These are phyloP conservation scores for Trachelus stipa DNA, from an alignment of 2,888 invertebrate species.

Conservation along the genomic window DNA sequence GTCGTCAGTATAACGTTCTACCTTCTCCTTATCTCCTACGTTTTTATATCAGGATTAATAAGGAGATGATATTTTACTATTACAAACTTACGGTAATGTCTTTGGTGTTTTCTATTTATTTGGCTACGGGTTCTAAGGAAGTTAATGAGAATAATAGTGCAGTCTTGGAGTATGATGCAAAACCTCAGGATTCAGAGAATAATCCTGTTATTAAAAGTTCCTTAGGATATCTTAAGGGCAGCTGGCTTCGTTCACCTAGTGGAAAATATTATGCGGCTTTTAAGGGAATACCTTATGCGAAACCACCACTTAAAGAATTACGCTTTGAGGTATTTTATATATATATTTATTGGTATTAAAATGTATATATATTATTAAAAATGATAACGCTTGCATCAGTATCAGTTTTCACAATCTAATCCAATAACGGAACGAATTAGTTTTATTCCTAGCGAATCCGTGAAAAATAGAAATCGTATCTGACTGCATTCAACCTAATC, in stretches of 20 bases:
- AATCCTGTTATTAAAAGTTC: constrained; percentile 9
- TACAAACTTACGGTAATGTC: neutral
- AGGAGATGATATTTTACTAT: neutral
- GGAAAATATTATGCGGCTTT: constrained; percentile 19
- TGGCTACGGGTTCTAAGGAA: neutral
- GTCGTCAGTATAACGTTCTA: neutral
- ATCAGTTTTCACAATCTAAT: neutral
- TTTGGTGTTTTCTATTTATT: neutral
- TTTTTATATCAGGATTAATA: neutral
- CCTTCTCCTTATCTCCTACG: neutral
- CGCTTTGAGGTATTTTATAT: constrained; percentile 16
- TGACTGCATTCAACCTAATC: too few species aligned
- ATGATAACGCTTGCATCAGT: neutral
- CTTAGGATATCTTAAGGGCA: constrained; percentile 18
- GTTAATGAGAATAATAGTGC: neutral
- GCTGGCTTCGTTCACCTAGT: constrained; percentile 12
- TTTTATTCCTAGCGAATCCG: too few species aligned
- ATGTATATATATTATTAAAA: neutral
- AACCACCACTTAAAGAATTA: constrained; percentile 16
- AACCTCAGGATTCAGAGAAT: neutral
- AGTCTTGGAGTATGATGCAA: neutral
- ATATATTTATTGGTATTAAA: neutral
- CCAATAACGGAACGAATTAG: too few species aligned
- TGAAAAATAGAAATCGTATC: neutral
- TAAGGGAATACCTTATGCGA: constrained; percentile 23